Evolutionary conservation across 2,113 vertebrate genomes (phyloP).

Genomic region (Syrmaticus mikado): DNA sequence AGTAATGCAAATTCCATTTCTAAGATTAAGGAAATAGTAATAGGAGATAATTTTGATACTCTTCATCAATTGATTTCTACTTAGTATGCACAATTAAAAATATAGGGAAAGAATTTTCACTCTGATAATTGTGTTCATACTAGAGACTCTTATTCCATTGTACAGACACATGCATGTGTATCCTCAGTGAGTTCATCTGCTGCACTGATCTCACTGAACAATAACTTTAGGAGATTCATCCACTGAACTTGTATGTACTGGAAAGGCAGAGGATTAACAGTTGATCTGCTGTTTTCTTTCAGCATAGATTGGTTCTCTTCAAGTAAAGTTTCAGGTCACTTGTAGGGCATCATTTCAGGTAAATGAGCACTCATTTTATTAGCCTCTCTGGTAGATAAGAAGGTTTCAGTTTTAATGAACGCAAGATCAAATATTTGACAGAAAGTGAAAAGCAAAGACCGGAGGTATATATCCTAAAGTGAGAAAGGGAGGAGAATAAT

Average conservation of each 20-base stretch:
- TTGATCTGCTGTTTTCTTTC: constrained; percentile 1
- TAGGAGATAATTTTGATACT: background rate
- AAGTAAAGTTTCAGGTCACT: constrained; percentile 63
- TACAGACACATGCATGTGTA: background rate
- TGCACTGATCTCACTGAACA: background rate
- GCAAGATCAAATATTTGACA: constrained; percentile 69
- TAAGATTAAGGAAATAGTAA: background rate
- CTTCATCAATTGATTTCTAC: background rate
- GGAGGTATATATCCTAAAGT: constrained; percentile 15
- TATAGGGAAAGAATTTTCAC: background rate
- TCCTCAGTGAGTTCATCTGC: background rate
- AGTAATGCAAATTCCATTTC: background rate
- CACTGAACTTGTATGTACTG: background rate
- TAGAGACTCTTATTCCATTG: background rate
- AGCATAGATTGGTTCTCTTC: background rate
- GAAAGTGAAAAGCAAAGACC: constrained; percentile 75
- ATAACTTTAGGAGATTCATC: background rate
- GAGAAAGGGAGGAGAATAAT: constrained; percentile 9
- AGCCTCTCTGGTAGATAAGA: constrained; percentile 69
- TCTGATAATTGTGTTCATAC: background rate
- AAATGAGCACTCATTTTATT: constrained; percentile 62
- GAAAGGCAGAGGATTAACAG: background rate
- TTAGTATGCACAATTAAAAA: background rate
- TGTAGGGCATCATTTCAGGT: constrained; percentile 28
- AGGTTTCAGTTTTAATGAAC: constrained; percentile 56